Evolutionary conservation across 53 echinoderm and acorn worm genomes (phyloP).

Genomic region (Paracentrotus lividus): DNA sequence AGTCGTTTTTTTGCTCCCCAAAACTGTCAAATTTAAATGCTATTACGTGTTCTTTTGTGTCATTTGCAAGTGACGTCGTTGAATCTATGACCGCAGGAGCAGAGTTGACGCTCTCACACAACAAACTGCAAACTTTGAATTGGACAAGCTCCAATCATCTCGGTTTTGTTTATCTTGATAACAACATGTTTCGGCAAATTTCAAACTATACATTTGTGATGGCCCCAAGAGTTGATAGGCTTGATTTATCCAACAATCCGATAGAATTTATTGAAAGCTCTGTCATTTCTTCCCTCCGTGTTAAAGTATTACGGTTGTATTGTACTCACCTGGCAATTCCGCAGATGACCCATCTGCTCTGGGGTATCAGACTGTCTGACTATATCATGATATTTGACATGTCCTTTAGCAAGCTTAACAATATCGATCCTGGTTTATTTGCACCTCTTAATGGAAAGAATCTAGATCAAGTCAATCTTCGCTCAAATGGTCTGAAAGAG

Average conservation of each 20-base stretch:
- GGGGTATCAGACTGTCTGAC: neutral
- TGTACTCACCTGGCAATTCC: too few species aligned
- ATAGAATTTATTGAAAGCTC: neutral
- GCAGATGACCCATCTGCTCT: neutral
- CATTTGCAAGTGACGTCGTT: neutral
- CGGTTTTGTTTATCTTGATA: neutral
- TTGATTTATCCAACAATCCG: neutral
- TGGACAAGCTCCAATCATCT: neutral
- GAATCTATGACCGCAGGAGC: neutral
- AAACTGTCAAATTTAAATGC: neutral
- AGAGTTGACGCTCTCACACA: neutral
- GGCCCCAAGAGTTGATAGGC: neutral
- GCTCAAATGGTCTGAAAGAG: neutral
- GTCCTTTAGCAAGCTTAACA: neutral
- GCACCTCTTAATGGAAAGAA: neutral
- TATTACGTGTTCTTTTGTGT: neutral
- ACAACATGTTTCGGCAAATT: neutral
- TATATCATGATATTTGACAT: neutral
- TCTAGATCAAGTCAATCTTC: neutral
- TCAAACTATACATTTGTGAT: neutral
- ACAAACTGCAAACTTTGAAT: neutral
- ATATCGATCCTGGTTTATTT: neutral
- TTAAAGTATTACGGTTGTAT: neutral
- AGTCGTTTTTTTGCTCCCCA: neutral
- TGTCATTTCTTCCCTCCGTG: neutral